Base-by-base conservation (phyloP, 2,888 invertebrate species). In the Podotricha telesiphe region DNA sequence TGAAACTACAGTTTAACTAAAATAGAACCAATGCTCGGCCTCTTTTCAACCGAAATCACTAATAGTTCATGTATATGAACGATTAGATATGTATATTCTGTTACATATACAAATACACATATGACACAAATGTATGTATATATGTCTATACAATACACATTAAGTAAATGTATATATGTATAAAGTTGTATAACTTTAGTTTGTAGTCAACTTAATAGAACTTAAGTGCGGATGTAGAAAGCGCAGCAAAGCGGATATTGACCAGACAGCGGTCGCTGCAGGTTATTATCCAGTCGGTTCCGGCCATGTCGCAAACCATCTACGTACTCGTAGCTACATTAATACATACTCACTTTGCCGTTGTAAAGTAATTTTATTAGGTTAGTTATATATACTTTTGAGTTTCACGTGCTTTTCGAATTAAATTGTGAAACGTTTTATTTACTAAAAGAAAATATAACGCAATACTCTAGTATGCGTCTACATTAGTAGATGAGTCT, bases 201-300 rank as follows among this genome's bases (percentile, higher is more conserved):
- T 13, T 13, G 13, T 13, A 13, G 28, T 28, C 28, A 34, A 48
- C 34, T 34, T 48, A 6, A 48, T 34, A 34, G 19, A 28, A 48
- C 28, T 47, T 48, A 19, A 59, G 55, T 48, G 40, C 48, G 59
- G 40, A 65, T 34, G 53, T 69, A 69, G 71, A 71, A 71, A 68
- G 69, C 71, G 67, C 69, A 66, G 67, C 66, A 69, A 72, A 71
- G 45, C 82, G 82, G 81, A 80, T 82, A 83, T 82, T 82, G 78
- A 75, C 71, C 74, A 78, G 75, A 74, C 75, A 69, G 68, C 76
- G 73, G 72, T 73, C 67, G 73, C 74, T 73, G 71, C 73, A 74
- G 73, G 76, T 73, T 73, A 77, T 79, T 79, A 78, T 78, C 75
- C 72, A 66, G 63, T 69, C 67, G 67, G 69, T 73, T 74, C 73